These are phyloP conservation scores for Dromococcyx pavoninus DNA, from an alignment of 2,797 vertebrate species.

Conservation along the genomic window DNA sequence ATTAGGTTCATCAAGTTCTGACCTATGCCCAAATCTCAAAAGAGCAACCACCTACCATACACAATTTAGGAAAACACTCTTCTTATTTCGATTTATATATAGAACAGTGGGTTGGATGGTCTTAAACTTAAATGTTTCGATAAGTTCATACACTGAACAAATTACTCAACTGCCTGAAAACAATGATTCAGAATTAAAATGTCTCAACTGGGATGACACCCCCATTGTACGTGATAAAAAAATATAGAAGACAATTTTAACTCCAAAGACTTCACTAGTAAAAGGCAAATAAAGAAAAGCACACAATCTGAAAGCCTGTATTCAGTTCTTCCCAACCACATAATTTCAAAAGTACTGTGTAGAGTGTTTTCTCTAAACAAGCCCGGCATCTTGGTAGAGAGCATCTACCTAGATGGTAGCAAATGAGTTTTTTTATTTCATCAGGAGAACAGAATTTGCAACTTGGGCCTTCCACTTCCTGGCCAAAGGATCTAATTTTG, in stretches of 20 bases:
- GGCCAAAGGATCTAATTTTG: neutral
- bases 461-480: neutral
- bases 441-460: neutral
- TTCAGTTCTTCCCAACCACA: neutral
- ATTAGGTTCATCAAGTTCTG: neutral
- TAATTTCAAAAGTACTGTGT: neutral
- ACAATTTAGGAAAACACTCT: neutral
- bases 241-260: neutral
- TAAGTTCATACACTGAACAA: neutral
- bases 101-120: slow-evolving; percentile 13
- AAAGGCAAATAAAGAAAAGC: neutral
- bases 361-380: neutral
- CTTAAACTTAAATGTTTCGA: slow-evolving; percentile 1
- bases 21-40: neutral
- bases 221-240: neutral
- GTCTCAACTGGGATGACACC: neutral
- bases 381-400: neutral
- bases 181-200: slow-evolving; percentile 4
- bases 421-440: neutral
- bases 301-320: neutral
- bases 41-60: slow-evolving; percentile 7
- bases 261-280: neutral
- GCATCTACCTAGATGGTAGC: neutral
- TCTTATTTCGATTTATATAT: neutral
- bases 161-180: slow-evolving; percentile 5